A percentile compares a stretch with the other conserved stretches of the same genome.
Conservation (phyloP, 2,888 invertebrate species). For the Ellobium chinense region DNA sequence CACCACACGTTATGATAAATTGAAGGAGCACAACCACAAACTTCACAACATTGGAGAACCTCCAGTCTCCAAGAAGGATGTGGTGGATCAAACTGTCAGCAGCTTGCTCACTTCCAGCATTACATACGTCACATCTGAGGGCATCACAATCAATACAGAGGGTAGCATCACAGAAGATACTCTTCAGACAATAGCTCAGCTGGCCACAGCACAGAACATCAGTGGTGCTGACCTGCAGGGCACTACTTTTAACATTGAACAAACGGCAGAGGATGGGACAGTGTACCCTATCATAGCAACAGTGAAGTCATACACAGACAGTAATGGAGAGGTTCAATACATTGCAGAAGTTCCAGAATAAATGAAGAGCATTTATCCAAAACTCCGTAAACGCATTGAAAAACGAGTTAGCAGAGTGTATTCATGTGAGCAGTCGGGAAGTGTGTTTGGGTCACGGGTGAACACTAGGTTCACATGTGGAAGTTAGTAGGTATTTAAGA, state of each 20-base stretch:
- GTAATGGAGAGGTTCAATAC: slow-evolving; percentile 31
- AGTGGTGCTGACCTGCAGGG: slow-evolving; percentile 4
- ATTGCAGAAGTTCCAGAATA: slow-evolving; percentile 34
- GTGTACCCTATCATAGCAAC: slow-evolving; percentile 41
- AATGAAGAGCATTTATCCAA: too few species aligned
- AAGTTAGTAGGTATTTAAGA: too few species aligned
- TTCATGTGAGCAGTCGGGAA: too few species aligned
- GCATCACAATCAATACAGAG: slow-evolving; percentile 46
- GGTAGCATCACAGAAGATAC: slow-evolving; percentile 48
- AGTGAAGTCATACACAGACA: slow-evolving; percentile 30
- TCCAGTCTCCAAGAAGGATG: slow-evolving; percentile 23
- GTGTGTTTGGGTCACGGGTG: too few species aligned
- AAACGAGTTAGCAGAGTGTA: too few species aligned
- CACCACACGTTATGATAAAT: slow-evolving; percentile 81
- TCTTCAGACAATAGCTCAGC: slow-evolving; percentile 51
- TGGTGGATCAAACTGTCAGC: background rate
- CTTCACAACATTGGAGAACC: slow-evolving; percentile 66
- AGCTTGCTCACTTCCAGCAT: slow-evolving; percentile 10
- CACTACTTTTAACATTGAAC: slow-evolving; percentile 33
- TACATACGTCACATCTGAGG: slow-evolving; percentile 27
- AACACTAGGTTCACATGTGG: too few species aligned
- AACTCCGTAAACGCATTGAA: too few species aligned
- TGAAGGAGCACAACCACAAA: slow-evolving; percentile 81
- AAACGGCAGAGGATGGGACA: slow-evolving; percentile 31
- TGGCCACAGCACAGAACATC: slow-evolving; percentile 42